phyloP scores from a whole-genome alignment of 2,888 invertebrate genomes.

The Doris montereyensis region DNA sequence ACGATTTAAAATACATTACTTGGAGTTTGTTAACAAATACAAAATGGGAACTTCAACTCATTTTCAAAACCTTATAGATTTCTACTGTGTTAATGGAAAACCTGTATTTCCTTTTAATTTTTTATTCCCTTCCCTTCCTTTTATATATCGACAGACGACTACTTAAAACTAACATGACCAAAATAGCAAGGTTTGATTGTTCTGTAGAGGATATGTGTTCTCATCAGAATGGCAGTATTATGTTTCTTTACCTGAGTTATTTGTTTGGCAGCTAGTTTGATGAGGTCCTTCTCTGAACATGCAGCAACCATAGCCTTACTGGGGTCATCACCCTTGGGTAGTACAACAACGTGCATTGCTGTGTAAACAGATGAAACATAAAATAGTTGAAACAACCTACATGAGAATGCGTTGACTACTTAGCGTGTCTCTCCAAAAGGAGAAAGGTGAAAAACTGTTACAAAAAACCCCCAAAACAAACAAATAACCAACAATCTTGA shows the following conservation, averaged over 20 bases:
- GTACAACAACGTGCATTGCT: slow-evolving; percentile 66
- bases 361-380: too few species aligned
- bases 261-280: slow-evolving; percentile 61
- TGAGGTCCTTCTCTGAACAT: slow-evolving; percentile 65
- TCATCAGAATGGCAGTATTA: neutral
- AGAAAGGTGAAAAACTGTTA: neutral
- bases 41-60: too few species aligned
- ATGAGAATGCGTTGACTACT: neutral
- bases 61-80: too few species aligned
- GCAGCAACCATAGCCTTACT: slow-evolving; percentile 64
- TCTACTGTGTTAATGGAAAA: too few species aligned
- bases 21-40: too few species aligned
- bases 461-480: neutral
- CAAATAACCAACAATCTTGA: neutral
- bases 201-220: neutral
- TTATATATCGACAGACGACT: too few species aligned
- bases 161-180: neutral
- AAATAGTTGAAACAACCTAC: too few species aligned
- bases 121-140: too few species aligned
- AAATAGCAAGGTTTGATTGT: neutral
- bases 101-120: too few species aligned
- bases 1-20: too few species aligned
- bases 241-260: slow-evolving; percentile 34
- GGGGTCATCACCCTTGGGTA: slow-evolving; percentile 66
- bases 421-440: neutral